Evolutionary conservation across 2,888 invertebrate species (phyloP), one percentile per base, ranked within the genome.

Genomic region (Dolomedes plantarius): DNA sequence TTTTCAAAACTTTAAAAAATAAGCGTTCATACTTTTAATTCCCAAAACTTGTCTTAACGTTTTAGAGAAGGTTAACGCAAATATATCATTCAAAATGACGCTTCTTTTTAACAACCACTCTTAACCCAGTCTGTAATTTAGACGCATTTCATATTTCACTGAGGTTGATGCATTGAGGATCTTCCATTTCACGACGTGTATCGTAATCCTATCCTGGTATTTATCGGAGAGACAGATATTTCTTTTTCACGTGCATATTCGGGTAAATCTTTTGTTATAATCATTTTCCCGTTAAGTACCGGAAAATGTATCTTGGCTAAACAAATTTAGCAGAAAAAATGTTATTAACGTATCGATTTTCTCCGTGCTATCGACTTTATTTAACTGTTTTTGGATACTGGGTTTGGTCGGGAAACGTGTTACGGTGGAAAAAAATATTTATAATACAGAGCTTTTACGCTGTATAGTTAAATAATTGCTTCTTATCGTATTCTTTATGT

Each of bases 391-490:
- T 41, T 39, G 13, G 19, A 69, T 69, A 78, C 69, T 9, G 13
- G 19, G 39, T 41, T 31, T 41, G 29, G 32, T 74, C 28, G 23
- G 32, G 29, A 27, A 77, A 69, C 27, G 64, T 36, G 74, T 27
- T 23, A 3, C 9, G 6, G 16, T 7, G 7, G 29, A 77, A 56
- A 32, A 46, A 77, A 77, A 56, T 39, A 31, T 41, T 16, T 50
- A 64, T 28, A 16, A 64, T 23, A 67, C n/a, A 1, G 5, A 19
- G 0, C 16, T n/a, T 67, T 67, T 67, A 28, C 19, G 32, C 31
- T 2, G 11, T 16, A 16, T 46, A 46, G 9, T 46, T 16, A 83
- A 83, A 83, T 83, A 83, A 83, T 83, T 72, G 65, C 67, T 31
- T 32, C 80, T 76, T 77, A 83, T 83, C 75, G 64, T 32, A 29